Evolutionary conservation across 2,888 invertebrate genomes (phyloP), one percentile per base, ranked within the genome.

Genomic region (Peribatodes rhomboidaria): DNA sequence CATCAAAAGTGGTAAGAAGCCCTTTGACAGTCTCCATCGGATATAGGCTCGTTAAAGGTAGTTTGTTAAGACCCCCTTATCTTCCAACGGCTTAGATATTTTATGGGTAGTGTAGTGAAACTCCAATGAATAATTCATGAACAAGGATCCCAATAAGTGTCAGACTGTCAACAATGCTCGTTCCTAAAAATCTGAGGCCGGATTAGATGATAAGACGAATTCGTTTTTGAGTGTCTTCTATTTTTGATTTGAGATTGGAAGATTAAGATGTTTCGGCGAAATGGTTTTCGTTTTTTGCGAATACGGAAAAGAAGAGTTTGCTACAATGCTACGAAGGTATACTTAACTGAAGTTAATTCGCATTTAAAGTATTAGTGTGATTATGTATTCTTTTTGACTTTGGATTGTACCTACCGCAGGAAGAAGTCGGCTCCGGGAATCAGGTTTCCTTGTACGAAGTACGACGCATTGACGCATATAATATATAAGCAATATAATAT

Each of bases 121-220:
- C 56, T 61, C 53, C 64, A 79, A n/a, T 88, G 78, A 79, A 87
- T 87, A 79, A 87, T 87, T 88, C 85, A 87, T 82, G 76, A 63
- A 66, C 61, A 69, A 73, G 80, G 79, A 76, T 77, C 78, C 78
- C 81, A 87, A 86, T 87, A 87, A 85, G 79, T 84, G 86, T 82
- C 84, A 79, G 78, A 65, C 75, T 80, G 83, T 84, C 82, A 80
- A 85, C 84, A 82, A 74, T 72, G 71, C 71, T 76, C 76, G 75
- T 75, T 77, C 37, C 74, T 50, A 78, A 83, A 81, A 80, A 75
- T 78, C 72, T 75, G 77, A 76, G 79, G 73, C 54, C 67, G 69
- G 52, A 74, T 71, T 70, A 66, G 69, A 59, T 67, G 70, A 58
- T 69, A 61, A 73, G 71, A 69, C 60, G 65, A 70, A 72, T 69